These are phyloP conservation scores for Sinella curviseta DNA, from an alignment of 1,140 invertebrate genomes.

Conservation along the genomic window DNA sequence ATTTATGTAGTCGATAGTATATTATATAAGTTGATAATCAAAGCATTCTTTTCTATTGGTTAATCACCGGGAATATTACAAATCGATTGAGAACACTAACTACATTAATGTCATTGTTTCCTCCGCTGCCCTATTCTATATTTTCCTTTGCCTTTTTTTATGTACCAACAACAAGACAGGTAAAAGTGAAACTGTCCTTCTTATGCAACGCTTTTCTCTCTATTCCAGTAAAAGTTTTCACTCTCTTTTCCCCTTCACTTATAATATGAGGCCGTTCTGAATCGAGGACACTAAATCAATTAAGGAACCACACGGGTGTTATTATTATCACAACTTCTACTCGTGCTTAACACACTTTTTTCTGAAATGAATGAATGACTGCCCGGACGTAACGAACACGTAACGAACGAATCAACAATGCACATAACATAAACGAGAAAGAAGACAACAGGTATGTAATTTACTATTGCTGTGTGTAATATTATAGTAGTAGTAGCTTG, in stretches of 20 bases:
- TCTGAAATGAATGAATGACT: too few species aligned
- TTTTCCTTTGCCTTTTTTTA: not conserved
- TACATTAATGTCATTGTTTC: not conserved
- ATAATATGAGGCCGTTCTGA: not conserved
- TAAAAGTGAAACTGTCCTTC: not conserved
- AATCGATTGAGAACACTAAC: not conserved
- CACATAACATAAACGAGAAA: not conserved
- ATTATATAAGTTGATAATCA: too few species aligned
- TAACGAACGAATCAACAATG: too few species aligned
- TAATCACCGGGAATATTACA: not conserved
- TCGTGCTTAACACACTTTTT: too few species aligned
- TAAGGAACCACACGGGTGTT: not conserved
- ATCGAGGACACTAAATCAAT: not conserved
- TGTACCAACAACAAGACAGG: not conserved
- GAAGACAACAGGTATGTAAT: not conserved
- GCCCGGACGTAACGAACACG: too few species aligned
- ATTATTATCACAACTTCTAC: not conserved
- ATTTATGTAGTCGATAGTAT: too few species aligned
- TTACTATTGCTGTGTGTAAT: not conserved
- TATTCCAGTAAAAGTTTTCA: not conserved
- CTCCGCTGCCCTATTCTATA: not conserved
- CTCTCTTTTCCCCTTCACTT: too few species aligned
- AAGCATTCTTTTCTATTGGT: constrained; percentile 8
- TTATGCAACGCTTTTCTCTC: not conserved
- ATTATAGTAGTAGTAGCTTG: too few species aligned